Evolutionary conservation across 2,888 invertebrate species (phyloP).

Genomic region (Pristionchus maxplancki): DNA sequence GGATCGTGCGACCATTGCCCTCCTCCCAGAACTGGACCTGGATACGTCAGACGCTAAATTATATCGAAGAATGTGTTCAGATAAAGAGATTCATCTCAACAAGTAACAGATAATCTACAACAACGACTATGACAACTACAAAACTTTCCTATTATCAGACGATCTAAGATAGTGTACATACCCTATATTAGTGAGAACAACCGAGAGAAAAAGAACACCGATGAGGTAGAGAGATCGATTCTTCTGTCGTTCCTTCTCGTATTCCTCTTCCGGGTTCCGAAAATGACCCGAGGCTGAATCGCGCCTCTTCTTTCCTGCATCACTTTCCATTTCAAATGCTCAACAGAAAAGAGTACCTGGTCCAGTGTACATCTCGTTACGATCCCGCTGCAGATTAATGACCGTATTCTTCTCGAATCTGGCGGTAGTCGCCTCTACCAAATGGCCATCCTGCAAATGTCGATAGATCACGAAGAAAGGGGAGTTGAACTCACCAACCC

Average conservation of each 20-base stretch:
- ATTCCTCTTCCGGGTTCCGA: slow-evolving; percentile 39
- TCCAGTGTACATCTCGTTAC: slow-evolving; percentile 38
- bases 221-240: slow-evolving; percentile 43
- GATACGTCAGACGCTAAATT: slow-evolving; percentile 64
- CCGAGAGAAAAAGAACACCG: slow-evolving; percentile 32
- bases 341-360: slow-evolving; percentile 9
- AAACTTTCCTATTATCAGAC: slow-evolving; percentile 25
- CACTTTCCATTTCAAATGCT: not conserved
- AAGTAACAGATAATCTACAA: slow-evolving; percentile 4
- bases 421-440: slow-evolving; percentile 27
- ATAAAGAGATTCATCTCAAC: slow-evolving; percentile 43
- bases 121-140: slow-evolving; percentile 22
- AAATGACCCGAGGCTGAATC: slow-evolving; percentile 36
- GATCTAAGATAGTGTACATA: slow-evolving; percentile 49
- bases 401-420: slow-evolving; percentile 35
- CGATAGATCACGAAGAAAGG: not conserved
- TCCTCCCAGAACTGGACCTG: slow-evolving; percentile 74
- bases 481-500: slow-evolving; percentile 50
- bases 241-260: slow-evolving; percentile 37
- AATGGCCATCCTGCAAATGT: slow-evolving; percentile 15
- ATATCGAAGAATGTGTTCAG: not conserved
- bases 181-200: slow-evolving; percentile 45
- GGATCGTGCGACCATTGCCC: slow-evolving; percentile 77
- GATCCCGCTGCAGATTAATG: slow-evolving; percentile 3
- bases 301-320: not conserved